phyloP scores from a whole-genome alignment of 1,140 invertebrate species.

The Planococcus citri region DNA sequence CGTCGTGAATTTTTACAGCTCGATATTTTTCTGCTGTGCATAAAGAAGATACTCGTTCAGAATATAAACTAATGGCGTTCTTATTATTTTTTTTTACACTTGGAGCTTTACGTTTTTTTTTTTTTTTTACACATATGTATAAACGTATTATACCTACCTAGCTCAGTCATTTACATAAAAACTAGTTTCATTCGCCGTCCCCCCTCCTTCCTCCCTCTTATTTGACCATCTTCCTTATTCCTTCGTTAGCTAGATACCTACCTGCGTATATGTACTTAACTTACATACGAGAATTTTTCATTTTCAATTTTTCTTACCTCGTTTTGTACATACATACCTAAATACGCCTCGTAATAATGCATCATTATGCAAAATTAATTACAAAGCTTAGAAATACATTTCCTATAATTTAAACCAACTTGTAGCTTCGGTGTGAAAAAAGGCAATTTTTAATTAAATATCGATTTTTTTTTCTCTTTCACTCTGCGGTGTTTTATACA shows the following conservation, averaged over 20 bases:
- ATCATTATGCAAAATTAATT: background rate
- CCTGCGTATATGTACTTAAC: too few species aligned
- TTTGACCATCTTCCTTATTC: too few species aligned
- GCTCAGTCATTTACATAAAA: too few species aligned
- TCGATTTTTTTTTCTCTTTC: background rate
- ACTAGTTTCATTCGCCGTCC: too few species aligned
- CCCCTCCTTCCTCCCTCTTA: too few species aligned
- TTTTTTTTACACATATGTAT: too few species aligned
- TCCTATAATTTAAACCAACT: background rate
- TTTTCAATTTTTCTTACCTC: background rate
- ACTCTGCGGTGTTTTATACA: background rate
- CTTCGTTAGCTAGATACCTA: too few species aligned
- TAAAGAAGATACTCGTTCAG: background rate
- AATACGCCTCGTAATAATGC: background rate
- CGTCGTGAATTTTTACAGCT: background rate
- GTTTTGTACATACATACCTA: too few species aligned
- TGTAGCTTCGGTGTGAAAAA: too few species aligned
- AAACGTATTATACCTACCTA: too few species aligned
- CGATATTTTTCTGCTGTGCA: background rate
- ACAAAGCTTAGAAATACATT: background rate
- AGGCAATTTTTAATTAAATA: background rate
- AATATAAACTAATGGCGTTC: background rate
- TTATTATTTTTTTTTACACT: background rate
- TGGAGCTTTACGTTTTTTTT: too few species aligned
- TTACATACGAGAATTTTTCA: background rate